Conservation (phyloP, 2,113 vertebrate genomes). For the Eurystomus gularis region DNA sequence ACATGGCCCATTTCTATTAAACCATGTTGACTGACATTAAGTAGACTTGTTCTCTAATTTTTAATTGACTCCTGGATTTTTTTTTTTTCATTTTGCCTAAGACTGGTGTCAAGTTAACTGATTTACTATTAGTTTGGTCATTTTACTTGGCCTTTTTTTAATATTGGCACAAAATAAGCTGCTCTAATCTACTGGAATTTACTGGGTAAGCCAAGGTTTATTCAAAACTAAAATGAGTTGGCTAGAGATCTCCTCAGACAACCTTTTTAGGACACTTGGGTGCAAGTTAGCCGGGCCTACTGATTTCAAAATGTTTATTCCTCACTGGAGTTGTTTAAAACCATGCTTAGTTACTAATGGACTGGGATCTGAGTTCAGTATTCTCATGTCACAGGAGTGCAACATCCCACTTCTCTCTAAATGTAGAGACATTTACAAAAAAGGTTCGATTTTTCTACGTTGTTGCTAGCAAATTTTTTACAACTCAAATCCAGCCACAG, state of each 20-base stretch:
- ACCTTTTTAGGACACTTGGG: conserved; percentile 15
- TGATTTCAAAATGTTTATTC: conserved; percentile 22
- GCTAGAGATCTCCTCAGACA: not conserved
- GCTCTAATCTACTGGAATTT: not conserved
- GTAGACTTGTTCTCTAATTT: not conserved
- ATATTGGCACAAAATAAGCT: not conserved
- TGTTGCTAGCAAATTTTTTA: not conserved
- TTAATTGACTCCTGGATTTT: not conserved
- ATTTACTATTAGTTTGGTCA: not conserved
- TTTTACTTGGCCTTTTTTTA: not conserved
- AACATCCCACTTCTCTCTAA: not conserved
- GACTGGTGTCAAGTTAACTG: not conserved
- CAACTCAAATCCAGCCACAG: not conserved
- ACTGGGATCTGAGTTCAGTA: not conserved
- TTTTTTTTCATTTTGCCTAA: not conserved
- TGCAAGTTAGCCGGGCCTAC: not conserved
- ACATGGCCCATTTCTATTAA: not conserved
- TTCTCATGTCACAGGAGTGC: not conserved
- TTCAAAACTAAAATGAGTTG: not conserved
- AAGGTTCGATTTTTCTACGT: not conserved
- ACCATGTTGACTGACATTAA: not conserved
- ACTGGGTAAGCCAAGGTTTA: not conserved
- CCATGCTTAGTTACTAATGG: conserved; percentile 9
- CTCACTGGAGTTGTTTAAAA: conserved; percentile 16
- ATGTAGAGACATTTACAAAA: not conserved